Conservation (phyloP, 64 coral and sea anemone species). For the Montipora efflorescens region DNA sequence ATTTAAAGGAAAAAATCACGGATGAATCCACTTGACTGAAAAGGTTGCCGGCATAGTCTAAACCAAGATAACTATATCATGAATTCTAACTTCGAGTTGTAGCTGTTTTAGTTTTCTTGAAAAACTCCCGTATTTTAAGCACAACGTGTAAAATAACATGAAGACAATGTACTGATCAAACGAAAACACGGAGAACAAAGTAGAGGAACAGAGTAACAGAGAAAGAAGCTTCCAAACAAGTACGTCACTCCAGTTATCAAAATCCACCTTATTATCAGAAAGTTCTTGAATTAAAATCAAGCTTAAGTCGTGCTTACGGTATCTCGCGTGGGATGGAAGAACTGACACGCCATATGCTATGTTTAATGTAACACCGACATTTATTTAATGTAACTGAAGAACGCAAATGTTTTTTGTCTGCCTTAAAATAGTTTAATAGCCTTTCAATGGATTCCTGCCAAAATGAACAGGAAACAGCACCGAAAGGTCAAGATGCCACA, state of each 20-base stretch:
- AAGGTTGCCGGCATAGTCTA: neutral
- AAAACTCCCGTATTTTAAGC: too few species aligned
- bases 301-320: neutral
- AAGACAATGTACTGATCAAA: too few species aligned
- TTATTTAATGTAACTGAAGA: slow-evolving; percentile 31
- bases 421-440: slow-evolving; percentile 41
- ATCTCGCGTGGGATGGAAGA: neutral
- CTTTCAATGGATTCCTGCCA: slow-evolving; percentile 12
- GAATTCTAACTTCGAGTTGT: neutral
- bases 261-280: neutral
- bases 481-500: slow-evolving; percentile 46
- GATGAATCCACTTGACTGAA: neutral
- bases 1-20: too few species aligned
- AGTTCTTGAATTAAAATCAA: neutral
- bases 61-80: neutral
- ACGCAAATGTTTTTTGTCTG: neutral
- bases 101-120: neutral
- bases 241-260: neutral
- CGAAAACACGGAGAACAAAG: too few species aligned
- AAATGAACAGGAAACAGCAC: slow-evolving; percentile 18
- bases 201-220: neutral
- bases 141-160: too few species aligned
- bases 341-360: neutral
- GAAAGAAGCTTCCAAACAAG: neutral
- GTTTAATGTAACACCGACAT: neutral